phyloP scores from a whole-genome alignment of 2,797 vertebrate genomes.

The Rhinogobio ventralis region DNA sequence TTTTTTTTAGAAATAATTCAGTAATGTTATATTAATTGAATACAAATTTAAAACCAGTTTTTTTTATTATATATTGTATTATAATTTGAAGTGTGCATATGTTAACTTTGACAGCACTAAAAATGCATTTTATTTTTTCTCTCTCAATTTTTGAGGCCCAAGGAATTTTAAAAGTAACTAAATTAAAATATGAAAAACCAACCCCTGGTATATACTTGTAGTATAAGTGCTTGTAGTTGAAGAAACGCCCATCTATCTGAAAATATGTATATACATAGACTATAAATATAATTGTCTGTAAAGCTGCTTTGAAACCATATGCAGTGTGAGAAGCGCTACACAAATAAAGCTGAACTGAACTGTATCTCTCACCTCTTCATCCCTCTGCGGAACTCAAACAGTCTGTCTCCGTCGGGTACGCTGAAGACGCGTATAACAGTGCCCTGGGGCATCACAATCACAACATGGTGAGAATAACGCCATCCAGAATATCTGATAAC shows the following conservation, averaged over 20 bases:
- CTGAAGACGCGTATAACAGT: constrained; percentile 94
- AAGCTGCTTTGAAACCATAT: neutral
- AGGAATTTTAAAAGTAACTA: no score
- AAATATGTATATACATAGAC: no score
- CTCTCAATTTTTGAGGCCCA: neutral
- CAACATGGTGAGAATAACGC: neutral
- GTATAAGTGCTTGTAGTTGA: neutral
- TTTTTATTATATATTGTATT: no score
- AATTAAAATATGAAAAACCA: neutral
- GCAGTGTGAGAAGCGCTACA: neutral
- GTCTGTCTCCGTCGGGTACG: constrained; percentile 87
- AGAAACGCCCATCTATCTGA: neutral
- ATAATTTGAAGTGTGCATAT: no score
- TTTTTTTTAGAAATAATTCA: no score
- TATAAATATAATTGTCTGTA: no score
- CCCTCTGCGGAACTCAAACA: constrained; percentile 92
- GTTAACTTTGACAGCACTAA: no score
- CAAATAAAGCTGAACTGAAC: no score
- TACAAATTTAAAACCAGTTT: no score
- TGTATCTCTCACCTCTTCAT: constrained; percentile 86
- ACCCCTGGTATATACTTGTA: neutral
- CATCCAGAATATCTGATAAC: neutral
- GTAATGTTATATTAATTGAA: no score
- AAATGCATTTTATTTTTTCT: neutral
- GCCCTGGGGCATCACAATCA: constrained; percentile 77